Percentiles rank a stretch among this genome's conserved stretches.
Evolutionary conservation across 2,113 vertebrate species (phyloP).

Genomic region (Hydropotes inermis): DNA sequence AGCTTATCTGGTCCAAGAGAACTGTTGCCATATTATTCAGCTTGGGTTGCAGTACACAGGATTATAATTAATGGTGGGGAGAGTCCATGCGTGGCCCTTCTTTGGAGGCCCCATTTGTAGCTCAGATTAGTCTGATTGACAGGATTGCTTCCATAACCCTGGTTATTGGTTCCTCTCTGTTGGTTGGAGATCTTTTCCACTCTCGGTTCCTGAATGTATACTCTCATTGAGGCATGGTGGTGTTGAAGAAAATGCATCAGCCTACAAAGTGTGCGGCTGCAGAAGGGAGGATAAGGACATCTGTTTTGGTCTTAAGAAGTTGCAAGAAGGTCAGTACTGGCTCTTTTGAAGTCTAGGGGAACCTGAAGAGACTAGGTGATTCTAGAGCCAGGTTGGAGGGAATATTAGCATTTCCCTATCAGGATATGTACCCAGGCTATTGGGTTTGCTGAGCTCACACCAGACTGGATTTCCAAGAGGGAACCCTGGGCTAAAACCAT

Average conservation of each 20-base stretch:
- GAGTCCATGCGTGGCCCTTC: not conserved
- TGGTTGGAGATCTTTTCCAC: conserved; percentile 39
- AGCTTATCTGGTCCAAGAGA: conserved; percentile 10
- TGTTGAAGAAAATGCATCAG: conserved; percentile 35
- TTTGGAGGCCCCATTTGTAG: not conserved
- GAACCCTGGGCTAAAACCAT: not conserved
- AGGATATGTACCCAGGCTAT: not conserved
- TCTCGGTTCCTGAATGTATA: conserved; percentile 28
- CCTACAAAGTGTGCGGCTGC: conserved; percentile 23
- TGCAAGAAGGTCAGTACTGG: conserved; percentile 27
- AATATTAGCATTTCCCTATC: conserved; percentile 3
- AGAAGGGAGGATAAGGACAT: conserved; percentile 4
- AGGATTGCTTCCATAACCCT: conserved; percentile 22
- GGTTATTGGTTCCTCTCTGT: not conserved
- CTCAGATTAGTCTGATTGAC: not conserved
- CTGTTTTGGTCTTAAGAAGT: conserved; percentile 34
- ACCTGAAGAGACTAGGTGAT: conserved; percentile 13
- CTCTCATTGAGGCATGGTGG: not conserved
- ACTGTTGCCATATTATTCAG: not conserved
- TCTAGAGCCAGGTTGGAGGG: conserved; percentile 17
- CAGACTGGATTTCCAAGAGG: conserved; percentile 2
- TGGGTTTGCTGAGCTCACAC: conserved; percentile 19
- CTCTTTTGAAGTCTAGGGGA: conserved; percentile 30
- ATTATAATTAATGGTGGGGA: not conserved
- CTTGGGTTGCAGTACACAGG: not conserved